Conservation (phyloP, 1,140 invertebrate species). For the Steinernema khuongi region DNA sequence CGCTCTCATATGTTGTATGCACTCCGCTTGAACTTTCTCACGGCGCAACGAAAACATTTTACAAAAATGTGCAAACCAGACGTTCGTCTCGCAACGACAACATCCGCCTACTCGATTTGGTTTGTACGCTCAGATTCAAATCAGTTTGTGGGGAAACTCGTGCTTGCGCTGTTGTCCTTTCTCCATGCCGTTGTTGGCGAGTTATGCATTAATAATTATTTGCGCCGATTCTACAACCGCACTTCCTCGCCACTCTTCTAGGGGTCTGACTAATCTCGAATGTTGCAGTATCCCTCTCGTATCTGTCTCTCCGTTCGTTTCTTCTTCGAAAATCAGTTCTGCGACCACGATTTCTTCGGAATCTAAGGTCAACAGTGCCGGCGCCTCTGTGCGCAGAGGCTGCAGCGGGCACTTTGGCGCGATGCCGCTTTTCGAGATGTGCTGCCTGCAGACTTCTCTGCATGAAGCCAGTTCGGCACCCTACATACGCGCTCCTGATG, state of each 20-base stretch:
- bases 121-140: no score
- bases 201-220: not conserved
- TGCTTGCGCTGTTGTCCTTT: no score
- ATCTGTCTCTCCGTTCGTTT: no score
- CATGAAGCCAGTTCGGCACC: not conserved
- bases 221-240: not conserved
- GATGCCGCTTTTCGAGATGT: slow-evolving; percentile 9
- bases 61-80: not conserved
- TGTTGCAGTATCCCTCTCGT: no score
- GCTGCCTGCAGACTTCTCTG: not conserved
- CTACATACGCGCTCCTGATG: not conserved
- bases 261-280: no score
- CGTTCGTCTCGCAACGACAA: no score
- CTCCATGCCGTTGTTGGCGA: not conserved
- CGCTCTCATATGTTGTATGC: not conserved
- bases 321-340: not conserved
- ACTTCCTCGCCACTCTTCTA: no score
- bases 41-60: not conserved
- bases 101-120: no score
- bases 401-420: not conserved
- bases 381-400: slow-evolving; percentile 1
- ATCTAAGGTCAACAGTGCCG: not conserved
- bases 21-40: not conserved
- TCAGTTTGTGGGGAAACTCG: no score
- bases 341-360: not conserved